These are phyloP conservation scores for Typhlomys cinereus DNA, from an alignment of 2,113 vertebrate genomes.

Conservation along the genomic window DNA sequence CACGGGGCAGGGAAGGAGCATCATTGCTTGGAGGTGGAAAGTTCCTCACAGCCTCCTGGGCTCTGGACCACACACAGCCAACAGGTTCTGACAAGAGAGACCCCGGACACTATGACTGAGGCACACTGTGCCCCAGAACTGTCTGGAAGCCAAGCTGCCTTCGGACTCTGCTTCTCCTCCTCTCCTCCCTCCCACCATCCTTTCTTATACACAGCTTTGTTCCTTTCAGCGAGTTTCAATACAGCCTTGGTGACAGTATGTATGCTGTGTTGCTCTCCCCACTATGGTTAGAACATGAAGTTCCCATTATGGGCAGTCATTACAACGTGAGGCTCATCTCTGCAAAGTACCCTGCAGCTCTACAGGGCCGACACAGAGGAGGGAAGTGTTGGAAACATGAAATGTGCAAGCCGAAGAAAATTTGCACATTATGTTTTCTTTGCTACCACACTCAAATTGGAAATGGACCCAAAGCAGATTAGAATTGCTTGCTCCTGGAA, in stretches of 20 bases:
- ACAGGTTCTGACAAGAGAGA: constrained; percentile 28
- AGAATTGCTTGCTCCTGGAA: constrained; percentile 2
- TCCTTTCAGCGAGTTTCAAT: background rate
- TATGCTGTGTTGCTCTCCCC: background rate
- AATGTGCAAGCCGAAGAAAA: background rate
- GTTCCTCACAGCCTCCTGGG: background rate
- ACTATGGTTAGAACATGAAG: background rate
- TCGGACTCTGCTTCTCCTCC: background rate
- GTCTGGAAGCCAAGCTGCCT: background rate
- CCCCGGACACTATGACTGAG: background rate
- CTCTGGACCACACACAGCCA: background rate
- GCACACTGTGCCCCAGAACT: background rate
- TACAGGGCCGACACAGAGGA: background rate
- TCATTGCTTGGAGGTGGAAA: background rate
- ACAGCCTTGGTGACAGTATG: background rate
- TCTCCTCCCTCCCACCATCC: background rate
- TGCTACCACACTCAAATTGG: background rate
- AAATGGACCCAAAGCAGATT: constrained; percentile 1
- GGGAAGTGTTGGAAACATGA: background rate
- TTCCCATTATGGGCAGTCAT: background rate
- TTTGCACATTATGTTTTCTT: background rate
- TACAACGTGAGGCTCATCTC: background rate
- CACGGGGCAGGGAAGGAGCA: background rate
- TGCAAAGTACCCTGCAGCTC: background rate
- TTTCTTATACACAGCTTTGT: background rate